These are phyloP conservation scores for Aphaenogaster floridana DNA, from an alignment of 1,140 invertebrate genomes.

Conservation along the genomic window DNA sequence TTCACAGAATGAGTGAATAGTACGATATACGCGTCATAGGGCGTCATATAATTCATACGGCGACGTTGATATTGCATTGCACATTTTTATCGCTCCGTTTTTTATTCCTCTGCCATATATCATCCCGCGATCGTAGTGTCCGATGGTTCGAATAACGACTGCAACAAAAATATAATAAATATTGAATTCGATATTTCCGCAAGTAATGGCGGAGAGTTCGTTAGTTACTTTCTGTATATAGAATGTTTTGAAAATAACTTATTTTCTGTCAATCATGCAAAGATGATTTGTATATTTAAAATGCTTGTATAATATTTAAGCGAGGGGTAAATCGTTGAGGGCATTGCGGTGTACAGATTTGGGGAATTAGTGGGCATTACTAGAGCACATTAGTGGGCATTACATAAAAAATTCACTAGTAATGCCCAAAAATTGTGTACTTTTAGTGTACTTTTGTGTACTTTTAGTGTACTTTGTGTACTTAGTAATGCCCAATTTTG, in stretches of 20 bases:
- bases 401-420: too few relatives aligned
- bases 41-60: constrained; percentile 50
- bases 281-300: neutral
- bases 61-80: constrained; percentile 46
- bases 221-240: constrained; percentile 23
- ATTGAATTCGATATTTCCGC: constrained; percentile 38
- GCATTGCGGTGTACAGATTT: too few relatives aligned
- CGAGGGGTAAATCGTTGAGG: too few relatives aligned
- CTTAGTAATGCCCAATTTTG: too few relatives aligned
- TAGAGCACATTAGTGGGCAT: too few relatives aligned
- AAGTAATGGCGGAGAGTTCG: constrained; percentile 17
- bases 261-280: neutral
- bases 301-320: neutral
- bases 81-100: constrained; percentile 51
- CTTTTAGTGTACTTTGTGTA: too few relatives aligned
- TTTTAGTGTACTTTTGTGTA: too few relatives aligned
- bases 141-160: constrained; percentile 46
- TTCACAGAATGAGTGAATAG: constrained; percentile 29
- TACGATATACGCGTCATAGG: constrained; percentile 5
- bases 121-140: constrained; percentile 32
- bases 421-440: too few relatives aligned
- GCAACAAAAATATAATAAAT: constrained; percentile 59
- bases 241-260: constrained; percentile 2
- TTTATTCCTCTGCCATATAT: constrained; percentile 40
- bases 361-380: too few relatives aligned